phyloP scores from a whole-genome alignment of 2,113 vertebrate genomes.

The Capra hircus region DNA sequence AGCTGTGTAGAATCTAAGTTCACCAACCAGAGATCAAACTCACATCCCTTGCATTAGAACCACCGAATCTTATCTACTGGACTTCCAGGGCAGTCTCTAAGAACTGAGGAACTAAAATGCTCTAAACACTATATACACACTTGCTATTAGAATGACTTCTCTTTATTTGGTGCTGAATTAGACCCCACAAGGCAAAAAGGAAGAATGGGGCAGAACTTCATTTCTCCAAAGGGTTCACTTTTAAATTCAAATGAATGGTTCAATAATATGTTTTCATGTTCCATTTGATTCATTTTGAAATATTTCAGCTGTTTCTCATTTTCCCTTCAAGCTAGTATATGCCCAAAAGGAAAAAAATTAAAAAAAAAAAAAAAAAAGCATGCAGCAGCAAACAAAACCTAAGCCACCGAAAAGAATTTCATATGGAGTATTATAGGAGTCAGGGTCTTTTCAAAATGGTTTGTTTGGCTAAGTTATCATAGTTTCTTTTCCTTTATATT shows the following conservation, averaged over 20 bases:
- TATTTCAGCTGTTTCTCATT: background rate
- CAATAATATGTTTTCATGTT: background rate
- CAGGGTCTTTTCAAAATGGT: background rate
- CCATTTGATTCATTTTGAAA: conserved; percentile 1
- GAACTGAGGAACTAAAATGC: background rate
- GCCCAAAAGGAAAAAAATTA: background rate
- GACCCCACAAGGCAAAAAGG: background rate
- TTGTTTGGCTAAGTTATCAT: background rate
- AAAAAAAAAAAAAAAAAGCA: background rate
- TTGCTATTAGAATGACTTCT: background rate
- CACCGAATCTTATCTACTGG: background rate
- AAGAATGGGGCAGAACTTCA: background rate
- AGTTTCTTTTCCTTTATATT: background rate
- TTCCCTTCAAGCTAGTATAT: background rate
- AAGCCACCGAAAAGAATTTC: background rate
- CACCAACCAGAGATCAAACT: background rate
- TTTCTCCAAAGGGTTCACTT: background rate
- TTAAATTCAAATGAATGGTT: background rate
- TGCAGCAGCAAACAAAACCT: background rate
- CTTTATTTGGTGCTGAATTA: background rate
- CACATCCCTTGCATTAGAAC: background rate
- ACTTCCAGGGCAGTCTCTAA: background rate
- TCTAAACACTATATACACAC: background rate
- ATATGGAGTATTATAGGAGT: background rate
- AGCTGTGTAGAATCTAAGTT: background rate